Evolutionary conservation across 1,140 invertebrate genomes (phyloP), one percentile per base, ranked within the genome.

Genomic region (Leptinotarsa lineolata): DNA sequence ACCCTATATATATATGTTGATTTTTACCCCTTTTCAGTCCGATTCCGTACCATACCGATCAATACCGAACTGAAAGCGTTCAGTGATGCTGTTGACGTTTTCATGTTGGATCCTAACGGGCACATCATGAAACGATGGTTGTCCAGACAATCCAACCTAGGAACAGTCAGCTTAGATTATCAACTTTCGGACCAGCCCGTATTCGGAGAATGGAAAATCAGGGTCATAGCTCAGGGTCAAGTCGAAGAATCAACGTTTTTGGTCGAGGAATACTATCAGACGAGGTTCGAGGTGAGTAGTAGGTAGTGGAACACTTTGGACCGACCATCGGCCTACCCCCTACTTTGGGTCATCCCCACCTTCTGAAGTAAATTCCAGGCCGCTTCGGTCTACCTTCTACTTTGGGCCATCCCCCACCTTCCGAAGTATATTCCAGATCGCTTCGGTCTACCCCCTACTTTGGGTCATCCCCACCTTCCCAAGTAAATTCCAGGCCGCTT

Each of bases 201-300:
- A 39, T 97, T 93, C 83, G 97, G 97, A 8, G 92, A 94, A 79
- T 98, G 96, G 96, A 92, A 90, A 15, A 94, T 99, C 72, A 89
- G 92, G 74, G 93, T 97, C 0, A 90, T 94, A 74, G 96, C 95
- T 2, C 92, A 97, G 83, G 92, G 93, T 39, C 93, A 96, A 85
- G 86, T 94, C 60, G 94, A 96, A 83, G 93, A 95, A 81, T 91
- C 93, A 61, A 89, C 88, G 12, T 97, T 98, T 84, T 83, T 90
- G 4, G 95, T 98, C 0, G 95, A 98, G 85, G 95, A 98, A 86
- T 98, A 97, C 85, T 97, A 97, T 86, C 95, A 97, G 83, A 95
- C 93, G 0, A 86, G 94, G 73, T 96, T 93, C 80, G 94, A 95
- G 86, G 92, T 92, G 79, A 79, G 78, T 30, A 30, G 30, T 30